Evolutionary conservation across 2,797 vertebrate species (phyloP).

Genomic region (Menidia menidia): DNA sequence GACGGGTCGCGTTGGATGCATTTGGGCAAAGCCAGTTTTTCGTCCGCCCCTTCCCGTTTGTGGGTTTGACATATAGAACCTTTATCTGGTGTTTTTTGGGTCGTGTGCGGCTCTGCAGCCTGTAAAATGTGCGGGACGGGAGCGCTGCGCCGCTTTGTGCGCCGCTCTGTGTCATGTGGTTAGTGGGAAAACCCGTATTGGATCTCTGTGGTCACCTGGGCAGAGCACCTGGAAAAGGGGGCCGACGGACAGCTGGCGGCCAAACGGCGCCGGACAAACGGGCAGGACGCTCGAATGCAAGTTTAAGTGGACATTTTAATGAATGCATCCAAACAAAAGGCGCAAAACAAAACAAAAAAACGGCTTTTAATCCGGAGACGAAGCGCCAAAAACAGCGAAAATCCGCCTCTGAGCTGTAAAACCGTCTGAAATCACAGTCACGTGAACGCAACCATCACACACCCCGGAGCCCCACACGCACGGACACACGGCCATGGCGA

Average conservation of each 20-base stretch:
- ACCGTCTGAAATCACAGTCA: constrained; percentile 19
- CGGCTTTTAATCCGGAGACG: background rate
- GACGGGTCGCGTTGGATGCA: no score
- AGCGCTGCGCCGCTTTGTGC: background rate
- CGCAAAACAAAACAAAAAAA: background rate
- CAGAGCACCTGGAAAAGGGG: constrained; percentile 30
- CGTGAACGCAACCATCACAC: background rate
- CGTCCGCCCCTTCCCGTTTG: no score
- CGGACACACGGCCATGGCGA: rapidly evolving
- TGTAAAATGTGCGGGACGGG: no score
- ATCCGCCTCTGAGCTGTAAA: background rate
- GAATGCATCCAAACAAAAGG: rapidly evolving
- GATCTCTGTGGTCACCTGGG: constrained; percentile 83
- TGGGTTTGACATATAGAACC: no score
- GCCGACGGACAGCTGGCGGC: background rate
- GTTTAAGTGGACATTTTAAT: rapidly evolving
- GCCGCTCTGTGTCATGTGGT: constrained; percentile 78
- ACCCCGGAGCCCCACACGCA: background rate
- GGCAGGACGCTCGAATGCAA: rapidly evolving
- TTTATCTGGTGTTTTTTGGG: no score
- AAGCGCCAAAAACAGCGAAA: background rate
- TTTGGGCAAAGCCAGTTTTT: no score
- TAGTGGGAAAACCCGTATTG: constrained; percentile 83
- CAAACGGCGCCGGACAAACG: background rate
- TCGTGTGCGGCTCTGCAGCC: no score